Evolutionary conservation across 2,797 vertebrate species (phyloP), one percentile per base, ranked within the genome.

Genomic region (Peromyscus eremicus): DNA sequence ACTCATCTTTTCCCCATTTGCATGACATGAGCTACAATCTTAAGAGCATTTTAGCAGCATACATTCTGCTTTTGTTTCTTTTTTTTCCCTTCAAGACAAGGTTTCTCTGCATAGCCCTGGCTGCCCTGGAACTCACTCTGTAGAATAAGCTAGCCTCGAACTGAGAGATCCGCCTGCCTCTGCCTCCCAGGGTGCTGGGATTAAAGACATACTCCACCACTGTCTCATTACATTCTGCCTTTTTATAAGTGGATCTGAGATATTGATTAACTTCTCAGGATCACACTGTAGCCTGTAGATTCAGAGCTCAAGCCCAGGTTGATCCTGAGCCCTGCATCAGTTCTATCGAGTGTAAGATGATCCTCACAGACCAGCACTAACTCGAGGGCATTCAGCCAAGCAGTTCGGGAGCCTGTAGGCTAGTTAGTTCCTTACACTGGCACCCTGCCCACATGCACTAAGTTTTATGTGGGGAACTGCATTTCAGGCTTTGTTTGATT

Each of bases 21-120:
- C 19, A 27, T 17, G 55, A 27, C 86, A 2, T 0, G 6, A 25
- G 6, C 19, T 49, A 43, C 2, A 0, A 0, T n/a, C 83, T 82
- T 70, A 71, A 57, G 2, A 3, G 4, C 1, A 32, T 46, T 64
- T 82, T 21, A 57, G 79, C 25, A 16, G 14, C 43, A 60, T 23
- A 2, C 6, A 0, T 23, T 73, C 70, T 73, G 9, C 70, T 25
- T 12, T 37, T 40, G 10, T 73, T 73, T 23, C n/a, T 5, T 13
- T 40, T 12, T 21, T 73, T 73, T 23, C 2, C 19, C 70, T 13
- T 25, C 21, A 9, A 73, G 37, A 40, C 37, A 40, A 37, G 71
- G 71, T 73, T 73, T 73, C 71, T 73, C 71, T 73, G 11, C 25
- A 5, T 40, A 40, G 5, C 37, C 21, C 37, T 73, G 21, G 71